Evolutionary conservation across 2,888 invertebrate genomes (phyloP).

Genomic region (Leptura quadrifasciata): DNA sequence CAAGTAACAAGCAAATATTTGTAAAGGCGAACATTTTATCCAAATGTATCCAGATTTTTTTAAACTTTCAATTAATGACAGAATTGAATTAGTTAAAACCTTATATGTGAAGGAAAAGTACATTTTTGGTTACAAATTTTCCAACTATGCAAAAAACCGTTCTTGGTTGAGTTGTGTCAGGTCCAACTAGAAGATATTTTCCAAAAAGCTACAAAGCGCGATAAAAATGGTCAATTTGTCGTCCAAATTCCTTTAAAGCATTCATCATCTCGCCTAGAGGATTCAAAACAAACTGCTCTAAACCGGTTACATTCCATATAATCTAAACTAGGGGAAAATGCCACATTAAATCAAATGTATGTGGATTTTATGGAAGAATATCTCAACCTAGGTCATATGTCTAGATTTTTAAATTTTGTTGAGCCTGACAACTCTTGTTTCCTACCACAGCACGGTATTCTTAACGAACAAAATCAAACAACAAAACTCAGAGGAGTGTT

Average conservation of each 20-base stretch:
- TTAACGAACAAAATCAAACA: constrained; percentile 13
- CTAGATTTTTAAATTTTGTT: background rate
- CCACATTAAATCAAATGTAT: constrained; percentile 7
- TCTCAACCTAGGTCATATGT: constrained; percentile 15
- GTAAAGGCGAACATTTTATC: no score
- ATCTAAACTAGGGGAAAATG: background rate
- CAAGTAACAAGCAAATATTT: no score
- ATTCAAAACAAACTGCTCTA: constrained; percentile 6
- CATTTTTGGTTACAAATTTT: background rate
- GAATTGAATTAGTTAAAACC: background rate
- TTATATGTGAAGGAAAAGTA: background rate
- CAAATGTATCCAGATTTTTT: background rate
- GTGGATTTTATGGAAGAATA: constrained; percentile 26
- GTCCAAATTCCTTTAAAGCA: constrained; percentile 22
- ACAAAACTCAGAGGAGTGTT: constrained; percentile 41
- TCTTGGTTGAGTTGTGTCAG: constrained; percentile 22
- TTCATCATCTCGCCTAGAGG: background rate
- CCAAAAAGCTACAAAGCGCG: background rate
- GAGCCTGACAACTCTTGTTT: background rate
- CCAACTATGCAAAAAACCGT: background rate
- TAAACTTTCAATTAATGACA: background rate
- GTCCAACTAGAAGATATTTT: background rate
- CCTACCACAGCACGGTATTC: constrained; percentile 39
- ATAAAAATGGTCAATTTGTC: constrained; percentile 1
- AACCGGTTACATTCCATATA: background rate